Evolutionary conservation across 2,113 vertebrate species (phyloP).

Genomic region (Glareola pratincola): DNA sequence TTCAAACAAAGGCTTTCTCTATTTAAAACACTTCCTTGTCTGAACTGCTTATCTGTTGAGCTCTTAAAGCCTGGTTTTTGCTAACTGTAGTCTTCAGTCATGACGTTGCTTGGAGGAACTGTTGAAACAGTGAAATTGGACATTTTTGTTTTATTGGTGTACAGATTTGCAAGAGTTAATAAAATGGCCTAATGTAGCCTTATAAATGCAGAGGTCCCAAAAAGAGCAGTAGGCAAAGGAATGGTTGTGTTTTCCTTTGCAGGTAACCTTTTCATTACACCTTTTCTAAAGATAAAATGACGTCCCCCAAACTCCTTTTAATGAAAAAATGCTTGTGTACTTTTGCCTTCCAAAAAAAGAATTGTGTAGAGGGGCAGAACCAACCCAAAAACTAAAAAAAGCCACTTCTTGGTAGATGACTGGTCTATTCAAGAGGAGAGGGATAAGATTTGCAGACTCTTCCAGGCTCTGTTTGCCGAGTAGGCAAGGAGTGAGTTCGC

Average conservation of each 20-base stretch:
- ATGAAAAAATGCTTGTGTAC: neutral
- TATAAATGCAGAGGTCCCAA: neutral
- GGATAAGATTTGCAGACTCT: neutral
- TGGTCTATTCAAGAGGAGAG: neutral
- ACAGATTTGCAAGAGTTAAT: neutral
- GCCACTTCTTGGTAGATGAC: neutral
- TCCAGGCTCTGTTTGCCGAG: neutral
- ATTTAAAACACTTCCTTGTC: neutral
- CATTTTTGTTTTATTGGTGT: neutral
- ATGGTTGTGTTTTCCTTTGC: neutral
- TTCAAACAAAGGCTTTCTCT: constrained; percentile 30
- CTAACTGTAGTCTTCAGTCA: neutral
- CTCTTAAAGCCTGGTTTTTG: neutral
- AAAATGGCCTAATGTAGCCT: neutral
- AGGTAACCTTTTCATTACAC: neutral
- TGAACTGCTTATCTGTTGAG: constrained; percentile 25
- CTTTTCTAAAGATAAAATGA: neutral
- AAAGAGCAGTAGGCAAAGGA: neutral
- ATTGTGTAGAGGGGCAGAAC: neutral
- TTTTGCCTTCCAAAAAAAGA: neutral
- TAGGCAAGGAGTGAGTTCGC: neutral
- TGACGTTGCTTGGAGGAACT: neutral
- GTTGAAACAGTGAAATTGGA: neutral
- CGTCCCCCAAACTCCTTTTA: neutral
- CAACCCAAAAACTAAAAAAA: neutral